Evolutionary conservation across 1,140 invertebrate genomes (phyloP).

Genomic region (Drosophila bipectinata): DNA sequence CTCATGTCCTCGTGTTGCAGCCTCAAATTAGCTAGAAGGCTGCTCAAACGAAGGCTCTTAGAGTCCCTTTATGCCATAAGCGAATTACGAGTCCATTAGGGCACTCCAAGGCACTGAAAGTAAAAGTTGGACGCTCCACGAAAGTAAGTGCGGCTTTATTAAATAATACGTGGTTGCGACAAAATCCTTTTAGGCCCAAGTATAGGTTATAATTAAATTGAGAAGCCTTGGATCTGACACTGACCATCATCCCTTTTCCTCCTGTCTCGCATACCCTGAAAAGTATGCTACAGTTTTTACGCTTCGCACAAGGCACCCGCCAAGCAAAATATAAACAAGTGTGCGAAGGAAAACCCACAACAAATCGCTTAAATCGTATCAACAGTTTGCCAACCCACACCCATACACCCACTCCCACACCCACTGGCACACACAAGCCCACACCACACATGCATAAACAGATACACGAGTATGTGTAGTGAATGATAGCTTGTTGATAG

Average conservation of each 20-base stretch:
- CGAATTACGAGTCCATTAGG: constrained; percentile 74
- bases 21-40: constrained; percentile 70
- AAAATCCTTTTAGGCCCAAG: constrained; percentile 69
- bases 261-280: constrained; percentile 7
- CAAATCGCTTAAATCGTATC: constrained; percentile 79
- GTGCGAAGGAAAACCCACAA: constrained; percentile 65
- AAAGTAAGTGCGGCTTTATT: constrained; percentile 57
- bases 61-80: constrained; percentile 46
- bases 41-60: constrained; percentile 28
- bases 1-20: constrained; percentile 40
- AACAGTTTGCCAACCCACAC: constrained; percentile 66
- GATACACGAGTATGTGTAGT: constrained; percentile 65
- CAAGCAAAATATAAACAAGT: constrained; percentile 55
- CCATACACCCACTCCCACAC: neutral
- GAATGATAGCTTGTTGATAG: constrained; percentile 81
- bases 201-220: constrained; percentile 69
- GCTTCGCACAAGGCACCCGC: constrained; percentile 47
- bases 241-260: constrained; percentile 49
- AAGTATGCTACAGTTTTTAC: constrained; percentile 56
- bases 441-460: constrained; percentile 43
- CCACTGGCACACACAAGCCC: constrained; percentile 27
- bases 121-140: constrained; percentile 15
- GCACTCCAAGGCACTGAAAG: constrained; percentile 15
- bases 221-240: constrained; percentile 14
- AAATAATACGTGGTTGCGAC: constrained; percentile 52